These are phyloP conservation scores for Acanthiza pusilla DNA, from an alignment of 2,797 vertebrate genomes.

Conservation along the genomic window DNA sequence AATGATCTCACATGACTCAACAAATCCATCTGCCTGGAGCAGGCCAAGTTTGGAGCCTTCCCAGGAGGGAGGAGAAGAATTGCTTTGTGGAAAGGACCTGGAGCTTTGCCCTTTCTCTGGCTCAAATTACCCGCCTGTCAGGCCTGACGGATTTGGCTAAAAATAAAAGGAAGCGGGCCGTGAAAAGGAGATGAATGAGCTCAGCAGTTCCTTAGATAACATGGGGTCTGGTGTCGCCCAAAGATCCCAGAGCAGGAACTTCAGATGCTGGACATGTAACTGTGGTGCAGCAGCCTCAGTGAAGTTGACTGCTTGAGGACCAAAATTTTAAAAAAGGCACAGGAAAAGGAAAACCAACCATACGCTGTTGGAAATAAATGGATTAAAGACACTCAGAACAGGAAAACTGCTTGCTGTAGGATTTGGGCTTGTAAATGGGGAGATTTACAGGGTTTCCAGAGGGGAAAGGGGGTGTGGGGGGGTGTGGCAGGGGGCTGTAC, in stretches of 20 bases:
- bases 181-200: slow-evolving; percentile 88
- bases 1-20: slow-evolving; percentile 98
- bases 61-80: slow-evolving; percentile 85
- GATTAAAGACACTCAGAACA: neutral
- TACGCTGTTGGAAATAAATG: neutral
- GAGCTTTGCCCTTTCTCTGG: slow-evolving; percentile 84
- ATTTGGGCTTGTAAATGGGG: neutral
- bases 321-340: neutral
- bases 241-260: slow-evolving; percentile 75
- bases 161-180: slow-evolving; percentile 90
- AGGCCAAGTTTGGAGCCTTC: slow-evolving; percentile 83
- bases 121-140: slow-evolving; percentile 91
- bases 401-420: neutral
- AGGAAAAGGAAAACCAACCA: neutral
- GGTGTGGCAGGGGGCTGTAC: neutral
- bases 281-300: slow-evolving; percentile 13
- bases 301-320: neutral
- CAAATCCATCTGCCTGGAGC: slow-evolving; percentile 86
- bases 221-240: slow-evolving; percentile 68
- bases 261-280: slow-evolving; percentile 54
- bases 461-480: neutral
- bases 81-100: slow-evolving; percentile 85
- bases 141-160: slow-evolving; percentile 92
- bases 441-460: neutral
- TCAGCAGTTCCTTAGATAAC: slow-evolving; percentile 80